Evolutionary conservation across 2,888 invertebrate species (phyloP), one percentile per base, ranked within the genome.

Genomic region (Ormyrus pomaceus): DNA sequence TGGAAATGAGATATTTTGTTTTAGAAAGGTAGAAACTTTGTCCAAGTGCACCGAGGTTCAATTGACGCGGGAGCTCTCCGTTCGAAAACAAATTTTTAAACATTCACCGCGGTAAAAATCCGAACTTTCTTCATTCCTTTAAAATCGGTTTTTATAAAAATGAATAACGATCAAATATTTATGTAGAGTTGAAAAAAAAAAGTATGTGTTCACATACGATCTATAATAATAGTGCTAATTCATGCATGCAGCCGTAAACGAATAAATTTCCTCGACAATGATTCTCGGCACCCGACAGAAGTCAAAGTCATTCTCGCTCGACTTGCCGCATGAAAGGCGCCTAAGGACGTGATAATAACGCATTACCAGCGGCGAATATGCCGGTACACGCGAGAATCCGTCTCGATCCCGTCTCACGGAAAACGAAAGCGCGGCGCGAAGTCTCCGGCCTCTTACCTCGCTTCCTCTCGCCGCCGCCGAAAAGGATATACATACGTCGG

Each of bases 401-500:
- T 4, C 9, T 45, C 55, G 10, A 5, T 34, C 34, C 34, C 34
- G 34, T 34, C 34, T 34, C 34, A 13, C 64, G 45, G 7, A 4
- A 34, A 4, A 50, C 34, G 69, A 19, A 19, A 75, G 64, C 53
- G 53, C 59, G 13, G 34, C 74, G 59, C 11, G 56, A 59, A 70
- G 64, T 70, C 58, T 55, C 55, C 13, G 53, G 45, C 46, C 11
- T 10, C 34, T 46, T 56, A 46, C 34, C n/a, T 56, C 45, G 13
- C 19, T 50, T n/a, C 34, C 8, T 53, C 46, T 69, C 68, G 13
- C 34, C 55, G 69, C 70, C 48, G 56, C 61, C 46, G 69, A 77
- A 62, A 51, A 46, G 61, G 53, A 61, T 66, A 19, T 53, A 64
- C 68, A 64, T 68, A 8, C 65, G 71, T 13, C 69, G 19, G 74